Evolutionary conservation across 1,140 invertebrate genomes (phyloP).

Genomic region (Eupeodes corollae): DNA sequence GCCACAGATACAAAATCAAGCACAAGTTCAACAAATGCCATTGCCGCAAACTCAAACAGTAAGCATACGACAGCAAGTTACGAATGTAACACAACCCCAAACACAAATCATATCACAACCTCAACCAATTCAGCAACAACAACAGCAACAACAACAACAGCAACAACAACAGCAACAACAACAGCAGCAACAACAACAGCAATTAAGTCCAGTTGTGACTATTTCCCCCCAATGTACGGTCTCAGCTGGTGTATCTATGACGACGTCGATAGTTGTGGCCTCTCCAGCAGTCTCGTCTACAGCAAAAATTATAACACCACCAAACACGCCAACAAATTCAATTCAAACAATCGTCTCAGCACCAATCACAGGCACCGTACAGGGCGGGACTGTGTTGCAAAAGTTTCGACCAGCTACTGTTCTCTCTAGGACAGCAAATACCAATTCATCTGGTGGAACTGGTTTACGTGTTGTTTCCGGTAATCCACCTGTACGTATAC

Average conservation of each 20-base stretch:
- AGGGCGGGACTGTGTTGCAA: conserved; percentile 12
- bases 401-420: conserved; percentile 18
- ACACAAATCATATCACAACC: too few relatives aligned
- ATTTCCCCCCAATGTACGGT: too few relatives aligned
- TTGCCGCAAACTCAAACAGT: conserved; percentile 4
- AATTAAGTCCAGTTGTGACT: too few relatives aligned
- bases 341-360: conserved; percentile 2
- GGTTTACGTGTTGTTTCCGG: conserved; percentile 16
- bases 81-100: not conserved
- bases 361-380: not conserved
- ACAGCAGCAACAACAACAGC: not conserved
- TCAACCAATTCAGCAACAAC: not conserved
- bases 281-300: not conserved
- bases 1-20: not conserved
- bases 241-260: too few relatives aligned
- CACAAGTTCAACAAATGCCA: not conserved
- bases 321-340: not conserved
- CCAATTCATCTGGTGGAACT: not conserved
- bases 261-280: not conserved
- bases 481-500: conserved; percentile 4
- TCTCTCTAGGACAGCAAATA: conserved; percentile 2
- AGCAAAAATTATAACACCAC: too few relatives aligned
- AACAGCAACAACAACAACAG: conserved; percentile 2
- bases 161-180: conserved; percentile 1
- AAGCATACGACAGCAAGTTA: not conserved